A percentile compares a stretch with the other conserved stretches of the same genome.
phyloP scores from a whole-genome alignment of 2,113 vertebrate genomes.

The Origma solitaria region DNA sequence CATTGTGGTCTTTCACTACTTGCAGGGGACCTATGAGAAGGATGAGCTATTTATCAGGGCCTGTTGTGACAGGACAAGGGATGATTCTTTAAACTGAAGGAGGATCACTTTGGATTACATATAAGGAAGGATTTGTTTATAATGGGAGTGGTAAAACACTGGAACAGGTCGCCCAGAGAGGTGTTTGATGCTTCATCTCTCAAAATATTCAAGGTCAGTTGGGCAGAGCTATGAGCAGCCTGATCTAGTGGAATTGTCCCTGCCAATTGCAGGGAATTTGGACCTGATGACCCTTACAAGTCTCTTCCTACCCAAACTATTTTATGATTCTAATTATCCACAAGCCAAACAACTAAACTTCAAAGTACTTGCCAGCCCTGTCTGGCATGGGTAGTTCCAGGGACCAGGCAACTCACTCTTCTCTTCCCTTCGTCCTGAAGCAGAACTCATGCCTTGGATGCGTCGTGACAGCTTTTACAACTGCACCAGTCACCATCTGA shows the following conservation, averaged over 20 bases:
- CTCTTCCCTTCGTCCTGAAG: neutral
- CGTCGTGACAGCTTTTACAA: rapidly evolving
- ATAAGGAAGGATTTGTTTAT: neutral
- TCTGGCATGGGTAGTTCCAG: neutral
- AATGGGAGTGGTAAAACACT: neutral
- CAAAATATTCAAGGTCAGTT: neutral
- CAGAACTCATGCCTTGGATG: rapidly evolving
- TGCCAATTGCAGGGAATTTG: neutral
- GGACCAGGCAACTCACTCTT: rapidly evolving
- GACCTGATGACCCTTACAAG: no score
- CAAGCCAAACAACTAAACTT: neutral
- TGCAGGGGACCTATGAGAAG: neutral
- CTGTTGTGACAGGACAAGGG: neutral
- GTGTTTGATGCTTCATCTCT: neutral
- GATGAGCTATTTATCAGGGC: neutral
- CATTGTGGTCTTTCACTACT: neutral
- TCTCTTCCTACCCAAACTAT: neutral
- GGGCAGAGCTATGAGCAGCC: neutral
- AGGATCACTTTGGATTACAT: neutral
- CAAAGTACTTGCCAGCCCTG: neutral
- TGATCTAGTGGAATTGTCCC: neutral
- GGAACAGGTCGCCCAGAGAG: neutral
- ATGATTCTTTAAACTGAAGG: neutral
- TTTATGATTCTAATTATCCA: neutral
- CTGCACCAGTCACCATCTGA: rapidly evolving